Evolutionary conservation across 1,140 invertebrate species (phyloP).

Genomic region (Lepidurus packardi): DNA sequence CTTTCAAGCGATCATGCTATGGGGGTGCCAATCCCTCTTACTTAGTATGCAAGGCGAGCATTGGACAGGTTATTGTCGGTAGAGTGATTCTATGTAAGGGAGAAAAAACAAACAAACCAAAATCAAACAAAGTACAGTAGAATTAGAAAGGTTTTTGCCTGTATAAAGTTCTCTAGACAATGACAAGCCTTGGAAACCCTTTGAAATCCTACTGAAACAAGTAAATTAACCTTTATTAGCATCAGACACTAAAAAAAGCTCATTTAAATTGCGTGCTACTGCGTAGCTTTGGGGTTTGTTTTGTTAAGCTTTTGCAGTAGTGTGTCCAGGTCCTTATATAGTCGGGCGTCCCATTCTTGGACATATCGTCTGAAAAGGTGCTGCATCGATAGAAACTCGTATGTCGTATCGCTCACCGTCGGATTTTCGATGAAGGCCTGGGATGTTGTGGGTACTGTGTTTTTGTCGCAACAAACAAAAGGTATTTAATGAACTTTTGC

Average conservation of each 20-base stretch:
- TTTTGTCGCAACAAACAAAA: too few species aligned
- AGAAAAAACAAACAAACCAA: too few species aligned
- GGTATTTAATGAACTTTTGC: too few species aligned
- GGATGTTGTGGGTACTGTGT: too few species aligned
- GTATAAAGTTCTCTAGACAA: not conserved
- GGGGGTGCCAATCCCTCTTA: not conserved
- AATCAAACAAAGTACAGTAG: not conserved
- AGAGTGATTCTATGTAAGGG: not conserved
- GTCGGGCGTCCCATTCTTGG: slow-evolving; percentile 14
- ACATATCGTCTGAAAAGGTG: not conserved
- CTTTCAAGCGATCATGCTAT: not conserved
- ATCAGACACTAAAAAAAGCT: too few species aligned
- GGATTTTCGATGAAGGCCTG: not conserved
- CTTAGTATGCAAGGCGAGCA: not conserved
- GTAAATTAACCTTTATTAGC: too few species aligned
- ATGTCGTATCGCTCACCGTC: not conserved
- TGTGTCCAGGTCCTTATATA: not conserved
- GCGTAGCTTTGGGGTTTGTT: too few species aligned
- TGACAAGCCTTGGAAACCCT: not conserved
- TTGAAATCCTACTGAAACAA: too few species aligned
- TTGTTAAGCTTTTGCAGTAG: not conserved
- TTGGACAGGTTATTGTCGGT: not conserved
- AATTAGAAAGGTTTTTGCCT: not conserved
- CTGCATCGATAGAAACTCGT: not conserved
- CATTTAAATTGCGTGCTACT: too few species aligned